phyloP scores from a whole-genome alignment of 2,113 vertebrate genomes.

The Pollachius pollachius region DNA sequence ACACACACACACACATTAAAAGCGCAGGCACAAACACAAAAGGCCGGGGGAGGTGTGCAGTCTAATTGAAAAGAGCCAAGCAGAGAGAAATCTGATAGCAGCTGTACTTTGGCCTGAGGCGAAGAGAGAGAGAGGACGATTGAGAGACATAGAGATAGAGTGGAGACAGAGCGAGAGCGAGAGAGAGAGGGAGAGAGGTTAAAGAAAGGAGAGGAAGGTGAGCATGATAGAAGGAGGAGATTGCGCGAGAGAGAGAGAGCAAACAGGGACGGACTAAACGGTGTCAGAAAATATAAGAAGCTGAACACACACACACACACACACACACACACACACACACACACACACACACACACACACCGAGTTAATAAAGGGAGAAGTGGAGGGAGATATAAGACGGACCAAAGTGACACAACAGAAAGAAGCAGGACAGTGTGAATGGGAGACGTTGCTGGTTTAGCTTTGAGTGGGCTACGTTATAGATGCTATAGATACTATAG shows the following conservation, averaged over 20 bases:
- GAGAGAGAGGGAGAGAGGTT: conserved; percentile 1
- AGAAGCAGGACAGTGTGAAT: too few species aligned
- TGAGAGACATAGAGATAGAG: neutral
- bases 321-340: neutral
- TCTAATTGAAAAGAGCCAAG: conserved; percentile 67
- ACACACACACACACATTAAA: neutral
- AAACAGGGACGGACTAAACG: neutral
- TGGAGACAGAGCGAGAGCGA: neutral
- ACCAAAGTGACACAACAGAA: neutral
- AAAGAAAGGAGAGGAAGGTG: neutral
- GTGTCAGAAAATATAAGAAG: neutral
- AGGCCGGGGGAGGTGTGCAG: conserved; percentile 42
- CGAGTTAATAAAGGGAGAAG: neutral
- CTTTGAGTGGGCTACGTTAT: too few species aligned
- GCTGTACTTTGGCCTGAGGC: conserved; percentile 55
- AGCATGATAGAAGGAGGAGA: neutral
- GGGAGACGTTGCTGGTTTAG: too few species aligned
- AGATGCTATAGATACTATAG: too few species aligned
- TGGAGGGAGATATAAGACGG: neutral
- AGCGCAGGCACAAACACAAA: conserved; percentile 22
- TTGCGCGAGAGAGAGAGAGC: neutral
- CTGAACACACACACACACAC: neutral
- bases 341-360: neutral
- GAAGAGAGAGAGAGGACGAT: conserved; percentile 8
- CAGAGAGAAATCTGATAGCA: conserved; percentile 62